These are phyloP conservation scores for Diorhabda carinulata DNA, from an alignment of 1,140 invertebrate species.

Conservation along the genomic window DNA sequence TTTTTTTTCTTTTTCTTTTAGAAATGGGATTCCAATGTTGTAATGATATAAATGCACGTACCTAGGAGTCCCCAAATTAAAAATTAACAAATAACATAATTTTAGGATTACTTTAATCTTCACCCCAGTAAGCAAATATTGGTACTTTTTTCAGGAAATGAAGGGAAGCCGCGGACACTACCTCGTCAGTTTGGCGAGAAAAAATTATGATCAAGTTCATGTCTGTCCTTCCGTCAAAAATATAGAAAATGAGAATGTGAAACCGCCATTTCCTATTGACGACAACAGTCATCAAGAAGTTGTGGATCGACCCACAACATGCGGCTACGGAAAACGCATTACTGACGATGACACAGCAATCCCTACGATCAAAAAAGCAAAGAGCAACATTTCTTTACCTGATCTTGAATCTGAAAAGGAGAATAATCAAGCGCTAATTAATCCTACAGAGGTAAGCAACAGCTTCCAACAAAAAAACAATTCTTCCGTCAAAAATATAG, in stretches of 20 bases:
- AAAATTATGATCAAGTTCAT: conserved; percentile 7
- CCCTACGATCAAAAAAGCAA: neutral
- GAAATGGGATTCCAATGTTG: conserved; percentile 6
- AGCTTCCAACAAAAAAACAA: too few species aligned
- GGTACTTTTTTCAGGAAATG: conserved; percentile 7
- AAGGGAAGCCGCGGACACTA: conserved; percentile 6
- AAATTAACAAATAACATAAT: conserved; percentile 3
- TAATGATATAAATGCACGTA: conserved; percentile 6
- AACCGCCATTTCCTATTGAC: conserved; percentile 3
- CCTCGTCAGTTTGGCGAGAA: conserved; percentile 5
- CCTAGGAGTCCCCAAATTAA: conserved; percentile 6
- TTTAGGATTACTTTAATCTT: conserved; percentile 5
- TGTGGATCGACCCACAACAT: conserved; percentile 1
- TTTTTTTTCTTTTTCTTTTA: neutral
- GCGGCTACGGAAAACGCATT: neutral
- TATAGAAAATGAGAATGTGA: conserved; percentile 7
- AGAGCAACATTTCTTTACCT: conserved; percentile 1
- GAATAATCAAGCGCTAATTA: conserved; percentile 13
- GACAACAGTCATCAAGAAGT: conserved; percentile 6
- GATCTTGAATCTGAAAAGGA: conserved; percentile 7
- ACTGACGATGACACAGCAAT: neutral
- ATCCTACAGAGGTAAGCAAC: too few species aligned
- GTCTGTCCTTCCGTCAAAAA: conserved; percentile 5
- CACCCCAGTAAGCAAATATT: conserved; percentile 6
- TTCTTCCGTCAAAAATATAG: too few species aligned